Evolutionary conservation across 2,888 invertebrate species (phyloP).

Genomic region (Apoderus coryli): DNA sequence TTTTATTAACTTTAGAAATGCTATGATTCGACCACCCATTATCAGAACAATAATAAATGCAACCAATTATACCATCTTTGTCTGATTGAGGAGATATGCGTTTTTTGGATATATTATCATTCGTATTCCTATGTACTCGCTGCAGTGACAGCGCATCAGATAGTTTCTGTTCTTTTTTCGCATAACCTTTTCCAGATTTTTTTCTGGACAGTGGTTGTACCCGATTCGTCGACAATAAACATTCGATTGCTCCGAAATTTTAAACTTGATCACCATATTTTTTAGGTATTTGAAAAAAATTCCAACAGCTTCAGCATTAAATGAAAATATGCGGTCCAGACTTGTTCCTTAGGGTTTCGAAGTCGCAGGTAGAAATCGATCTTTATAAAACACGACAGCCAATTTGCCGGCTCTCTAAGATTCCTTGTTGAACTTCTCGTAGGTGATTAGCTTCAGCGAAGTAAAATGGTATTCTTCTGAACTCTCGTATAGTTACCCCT

Average conservation of each 20-base stretch:
- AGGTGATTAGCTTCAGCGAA: constrained; percentile 11
- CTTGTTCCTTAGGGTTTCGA: constrained; percentile 12
- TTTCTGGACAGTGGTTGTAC: constrained; percentile 12
- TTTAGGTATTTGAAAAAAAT: constrained; percentile 6
- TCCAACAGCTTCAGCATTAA: constrained; percentile 11
- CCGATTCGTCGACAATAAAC: constrained; percentile 11
- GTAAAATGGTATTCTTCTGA: constrained; percentile 11
- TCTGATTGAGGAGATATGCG: constrained; percentile 10
- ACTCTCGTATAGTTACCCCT: constrained; percentile 11
- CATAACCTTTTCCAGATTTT: constrained; percentile 10
- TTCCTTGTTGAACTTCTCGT: constrained; percentile 7
- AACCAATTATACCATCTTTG: constrained; percentile 10
- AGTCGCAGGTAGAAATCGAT: constrained; percentile 11
- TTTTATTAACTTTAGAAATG: constrained; percentile 12
- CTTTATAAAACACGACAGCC: constrained; percentile 11
- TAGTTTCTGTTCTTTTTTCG: constrained; percentile 10
- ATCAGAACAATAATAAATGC: constrained; percentile 12
- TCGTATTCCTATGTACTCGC: constrained; percentile 9
- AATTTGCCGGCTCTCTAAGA: no score
- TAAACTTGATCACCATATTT: constrained; percentile 2
- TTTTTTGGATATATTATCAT: constrained; percentile 11
- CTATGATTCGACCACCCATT: constrained; percentile 11
- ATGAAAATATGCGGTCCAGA: constrained; percentile 12
- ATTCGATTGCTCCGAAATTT: constrained; percentile 7
- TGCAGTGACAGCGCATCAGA: constrained; percentile 10